These are phyloP conservation scores for Nymphalis c-album DNA, from an alignment of 2,888 invertebrate species.

Conservation along the genomic window DNA sequence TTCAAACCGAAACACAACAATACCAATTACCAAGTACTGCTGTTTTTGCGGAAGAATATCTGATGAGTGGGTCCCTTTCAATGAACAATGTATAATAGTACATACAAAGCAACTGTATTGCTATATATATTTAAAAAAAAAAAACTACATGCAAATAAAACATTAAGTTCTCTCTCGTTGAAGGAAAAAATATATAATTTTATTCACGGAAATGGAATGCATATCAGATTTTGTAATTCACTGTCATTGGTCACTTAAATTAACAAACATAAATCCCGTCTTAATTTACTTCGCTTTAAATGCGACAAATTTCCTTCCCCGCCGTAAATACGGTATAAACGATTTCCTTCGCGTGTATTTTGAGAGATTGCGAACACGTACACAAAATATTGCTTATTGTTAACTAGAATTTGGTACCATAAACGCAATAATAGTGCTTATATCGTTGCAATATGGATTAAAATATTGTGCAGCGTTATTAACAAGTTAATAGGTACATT, in stretches of 20 bases:
- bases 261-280: neutral
- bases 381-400: constrained; percentile 30
- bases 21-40: too few species aligned
- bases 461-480: constrained; percentile 10
- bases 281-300: neutral
- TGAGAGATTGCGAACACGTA: constrained; percentile 31
- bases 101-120: too few species aligned
- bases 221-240: neutral
- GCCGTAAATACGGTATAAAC: constrained; percentile 29
- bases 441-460: neutral
- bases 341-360: constrained; percentile 36
- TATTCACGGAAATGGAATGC: too few species aligned
- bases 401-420: constrained; percentile 15
- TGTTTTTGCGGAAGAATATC: too few species aligned
- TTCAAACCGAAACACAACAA: too few species aligned
- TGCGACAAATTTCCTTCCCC: constrained; percentile 18
- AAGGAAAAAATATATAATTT: too few species aligned
- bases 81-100: too few species aligned
- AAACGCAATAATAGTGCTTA: constrained; percentile 13
- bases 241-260: neutral
- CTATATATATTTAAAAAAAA: too few species aligned
- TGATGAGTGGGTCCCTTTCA: too few species aligned
- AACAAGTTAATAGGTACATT: constrained; percentile 23
- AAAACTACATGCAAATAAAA: too few species aligned
- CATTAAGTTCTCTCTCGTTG: too few species aligned